Evolutionary conservation across 2,113 vertebrate species (phyloP), one percentile per base, ranked within the genome.

Genomic region (Ctenodactylus gundi): DNA sequence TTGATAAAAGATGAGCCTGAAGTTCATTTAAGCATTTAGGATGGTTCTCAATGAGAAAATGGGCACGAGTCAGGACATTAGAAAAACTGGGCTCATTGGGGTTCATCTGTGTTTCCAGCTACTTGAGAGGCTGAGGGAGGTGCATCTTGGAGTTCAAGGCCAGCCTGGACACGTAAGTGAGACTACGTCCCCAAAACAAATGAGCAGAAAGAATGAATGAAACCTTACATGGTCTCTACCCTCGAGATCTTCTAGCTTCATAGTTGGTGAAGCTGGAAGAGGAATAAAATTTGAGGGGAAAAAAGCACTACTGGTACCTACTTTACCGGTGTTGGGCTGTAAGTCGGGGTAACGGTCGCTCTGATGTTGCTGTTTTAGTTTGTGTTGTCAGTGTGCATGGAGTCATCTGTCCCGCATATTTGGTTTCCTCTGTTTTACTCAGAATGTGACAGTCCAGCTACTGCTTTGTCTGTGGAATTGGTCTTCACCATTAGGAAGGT

Each of bases 1-100:
- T 51, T 27, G 51, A 8, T 93, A 73, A 81, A 72, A 94, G 65
- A 84, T 80, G 84, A 78, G 58, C 75, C 60, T 53, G 27, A 94
- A 67, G n/a, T 86, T 83, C 57, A 84, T 34, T 76, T 85, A 55
- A 49, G 14, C 44, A 34, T 75, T 60, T 46, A 90, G 82, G 46
- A 58, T 83, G 6, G 39, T 49, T 76, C 72, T 41, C 84, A n/a
- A 80, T 84, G n/a, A 34, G 62, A 78, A 91, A 73, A 88, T 80
- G 39, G 41, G 60, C 36, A 57, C 36, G 17, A 27, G 11, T 84
- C 86, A 91, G 75, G 23, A 73, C 60, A 12, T 8, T 70, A 39
- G 51, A 31, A 18, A 62, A 62, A 9, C 41, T 73, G 70, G 31
- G 6, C 31, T 36, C 25, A 8, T 31, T 72, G 39, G 17, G 41